Evolutionary conservation across 2,113 vertebrate species (phyloP).

Genomic region (Solea senegalensis): DNA sequence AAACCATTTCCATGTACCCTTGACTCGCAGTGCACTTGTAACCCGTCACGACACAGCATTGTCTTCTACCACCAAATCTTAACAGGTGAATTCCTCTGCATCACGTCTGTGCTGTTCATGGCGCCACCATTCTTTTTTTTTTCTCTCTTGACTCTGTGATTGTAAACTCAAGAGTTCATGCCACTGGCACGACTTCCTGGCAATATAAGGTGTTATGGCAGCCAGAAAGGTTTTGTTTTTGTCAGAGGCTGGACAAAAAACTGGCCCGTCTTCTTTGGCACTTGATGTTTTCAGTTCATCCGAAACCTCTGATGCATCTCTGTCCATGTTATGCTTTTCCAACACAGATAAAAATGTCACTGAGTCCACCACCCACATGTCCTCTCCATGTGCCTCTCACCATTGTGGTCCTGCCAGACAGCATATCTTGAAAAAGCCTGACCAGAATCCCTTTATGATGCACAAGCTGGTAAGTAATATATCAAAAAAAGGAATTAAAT

Average conservation of each 20-base stretch:
- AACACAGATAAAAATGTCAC: conserved; percentile 26
- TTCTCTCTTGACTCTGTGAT: neutral
- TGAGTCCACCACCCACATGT: conserved; percentile 13
- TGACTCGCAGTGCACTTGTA: neutral
- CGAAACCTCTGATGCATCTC: conserved; percentile 9
- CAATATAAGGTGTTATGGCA: conserved; percentile 31
- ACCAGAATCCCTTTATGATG: conserved; percentile 30
- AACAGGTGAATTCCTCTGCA: neutral
- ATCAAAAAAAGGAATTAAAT: conserved; percentile 17
- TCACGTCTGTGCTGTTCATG: neutral
- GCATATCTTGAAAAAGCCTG: conserved; percentile 20
- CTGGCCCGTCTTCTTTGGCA: conserved; percentile 55
- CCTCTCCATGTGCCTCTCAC: neutral
- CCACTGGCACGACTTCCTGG: conserved; percentile 3
- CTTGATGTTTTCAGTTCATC: conserved; percentile 31
- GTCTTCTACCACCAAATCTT: conserved; percentile 11
- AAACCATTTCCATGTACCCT: conserved; percentile 14
- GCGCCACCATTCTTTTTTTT: too few relatives aligned
- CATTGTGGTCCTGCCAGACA: neutral
- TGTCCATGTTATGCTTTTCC: conserved; percentile 9
- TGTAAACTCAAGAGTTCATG: conserved; percentile 21
- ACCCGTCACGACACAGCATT: neutral
- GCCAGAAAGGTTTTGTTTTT: conserved; percentile 12
- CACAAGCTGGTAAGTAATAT: conserved; percentile 21
- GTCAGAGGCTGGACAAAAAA: conserved; percentile 8